These are phyloP conservation scores for Micronycteris hirsuta DNA, from an alignment of 2,113 vertebrate species.

Conservation along the genomic window DNA sequence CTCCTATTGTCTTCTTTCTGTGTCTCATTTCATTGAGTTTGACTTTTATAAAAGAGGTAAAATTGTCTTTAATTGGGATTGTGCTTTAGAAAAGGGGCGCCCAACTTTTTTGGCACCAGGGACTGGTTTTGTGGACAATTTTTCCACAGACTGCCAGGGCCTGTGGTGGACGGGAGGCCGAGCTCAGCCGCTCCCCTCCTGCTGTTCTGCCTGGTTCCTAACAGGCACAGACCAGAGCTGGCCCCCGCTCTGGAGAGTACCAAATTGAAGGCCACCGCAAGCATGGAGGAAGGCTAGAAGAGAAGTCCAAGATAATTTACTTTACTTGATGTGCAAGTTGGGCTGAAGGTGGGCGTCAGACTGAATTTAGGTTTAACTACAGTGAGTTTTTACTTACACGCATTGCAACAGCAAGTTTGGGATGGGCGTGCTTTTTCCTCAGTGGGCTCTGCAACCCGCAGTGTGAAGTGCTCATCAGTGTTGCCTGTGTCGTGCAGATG, in stretches of 20 bases:
- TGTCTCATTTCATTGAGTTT: not conserved
- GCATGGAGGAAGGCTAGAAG: not conserved
- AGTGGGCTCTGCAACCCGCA: not conserved
- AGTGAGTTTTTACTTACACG: not conserved
- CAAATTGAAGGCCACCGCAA: not conserved
- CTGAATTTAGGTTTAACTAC: not conserved
- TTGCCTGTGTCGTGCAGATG: not conserved
- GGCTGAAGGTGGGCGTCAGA: not conserved
- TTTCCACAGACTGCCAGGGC: too few species aligned
- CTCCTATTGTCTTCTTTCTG: not conserved
- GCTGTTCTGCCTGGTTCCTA: too few species aligned
- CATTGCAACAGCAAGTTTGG: not conserved
- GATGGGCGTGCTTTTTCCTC: not conserved
- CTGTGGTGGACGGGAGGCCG: too few species aligned
- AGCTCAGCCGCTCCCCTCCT: too few species aligned
- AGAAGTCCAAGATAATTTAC: not conserved
- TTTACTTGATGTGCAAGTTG: not conserved
- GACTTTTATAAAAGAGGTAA: slow-evolving; percentile 1
- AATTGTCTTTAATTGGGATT: not conserved
- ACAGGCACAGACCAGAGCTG: too few species aligned
- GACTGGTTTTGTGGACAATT: too few species aligned
- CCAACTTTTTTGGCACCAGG: too few species aligned
- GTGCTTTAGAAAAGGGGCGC: not conserved
- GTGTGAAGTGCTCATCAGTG: not conserved
- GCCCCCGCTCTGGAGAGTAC: not conserved